phyloP scores from a whole-genome alignment of 2,797 vertebrate species.

The Cuniculus paca region DNA sequence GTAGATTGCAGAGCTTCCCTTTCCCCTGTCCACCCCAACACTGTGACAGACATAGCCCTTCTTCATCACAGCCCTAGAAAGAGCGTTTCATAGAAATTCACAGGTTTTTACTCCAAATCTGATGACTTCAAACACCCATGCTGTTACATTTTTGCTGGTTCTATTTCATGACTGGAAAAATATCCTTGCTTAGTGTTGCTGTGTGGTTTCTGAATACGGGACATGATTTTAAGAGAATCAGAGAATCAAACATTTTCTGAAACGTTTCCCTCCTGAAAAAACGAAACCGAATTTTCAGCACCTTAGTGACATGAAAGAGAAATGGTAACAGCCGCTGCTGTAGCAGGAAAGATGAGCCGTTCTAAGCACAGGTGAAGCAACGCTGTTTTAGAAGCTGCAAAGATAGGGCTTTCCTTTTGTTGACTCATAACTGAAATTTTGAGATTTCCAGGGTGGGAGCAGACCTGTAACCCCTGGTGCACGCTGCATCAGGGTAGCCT shows the following conservation, averaged over 20 bases:
- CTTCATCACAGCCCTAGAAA: not conserved
- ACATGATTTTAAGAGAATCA: constrained; percentile 12
- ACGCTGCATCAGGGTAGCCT: not conserved
- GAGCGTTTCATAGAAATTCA: not conserved
- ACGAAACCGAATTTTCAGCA: not conserved
- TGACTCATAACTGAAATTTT: not conserved
- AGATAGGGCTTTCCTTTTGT: not conserved
- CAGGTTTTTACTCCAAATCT: not conserved
- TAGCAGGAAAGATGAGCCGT: not conserved
- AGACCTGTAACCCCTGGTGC: not conserved
- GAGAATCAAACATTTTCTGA: constrained; percentile 30
- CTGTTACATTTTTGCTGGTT: not conserved
- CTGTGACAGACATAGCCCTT: not conserved
- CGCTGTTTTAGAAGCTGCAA: not conserved
- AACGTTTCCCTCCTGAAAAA: constrained; percentile 34
- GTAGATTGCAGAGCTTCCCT: not conserved
- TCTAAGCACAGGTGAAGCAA: not conserved
- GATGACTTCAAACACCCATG: not conserved
- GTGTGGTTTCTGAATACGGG: not conserved
- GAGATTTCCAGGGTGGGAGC: not conserved
- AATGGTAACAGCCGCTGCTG: not conserved
- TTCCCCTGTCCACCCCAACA: not conserved
- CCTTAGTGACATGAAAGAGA: not conserved
- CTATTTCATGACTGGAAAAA: not conserved
- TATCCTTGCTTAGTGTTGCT: not conserved